Evolutionary conservation across 2,797 vertebrate genomes (phyloP).

Genomic region (Pteropus rufus): DNA sequence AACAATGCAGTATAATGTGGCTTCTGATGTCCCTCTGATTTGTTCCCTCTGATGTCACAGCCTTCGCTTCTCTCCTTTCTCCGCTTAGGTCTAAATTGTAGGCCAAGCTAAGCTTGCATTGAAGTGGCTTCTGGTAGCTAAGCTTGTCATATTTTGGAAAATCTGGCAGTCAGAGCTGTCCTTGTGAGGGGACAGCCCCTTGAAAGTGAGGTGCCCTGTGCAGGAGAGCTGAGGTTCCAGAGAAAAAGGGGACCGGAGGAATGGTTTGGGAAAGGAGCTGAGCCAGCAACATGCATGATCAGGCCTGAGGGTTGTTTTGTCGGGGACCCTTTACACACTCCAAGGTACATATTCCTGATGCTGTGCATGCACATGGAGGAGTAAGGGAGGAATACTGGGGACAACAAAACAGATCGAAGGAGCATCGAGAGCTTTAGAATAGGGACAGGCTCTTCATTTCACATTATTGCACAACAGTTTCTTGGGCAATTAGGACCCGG

Average conservation of each 20-base stretch:
- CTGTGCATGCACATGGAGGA: neutral
- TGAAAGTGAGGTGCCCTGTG: neutral
- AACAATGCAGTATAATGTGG: neutral
- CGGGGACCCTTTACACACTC: neutral
- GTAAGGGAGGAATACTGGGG: neutral
- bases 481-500: neutral
- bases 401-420: neutral
- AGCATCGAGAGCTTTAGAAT: neutral
- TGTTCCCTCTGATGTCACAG: neutral
- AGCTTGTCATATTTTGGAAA: neutral
- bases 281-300: neutral
- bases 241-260: neutral
- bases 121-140: slow-evolving; percentile 22
- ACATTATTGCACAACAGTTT: neutral
- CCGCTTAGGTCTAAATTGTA: neutral
- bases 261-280: neutral
- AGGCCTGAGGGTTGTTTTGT: neutral
- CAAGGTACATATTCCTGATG: neutral
- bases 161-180: neutral
- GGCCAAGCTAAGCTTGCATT: neutral
- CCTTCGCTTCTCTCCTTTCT: neutral
- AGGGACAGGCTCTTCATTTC: neutral
- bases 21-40: neutral
- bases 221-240: neutral
- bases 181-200: neutral